phyloP scores from a whole-genome alignment of 2,888 invertebrate species.

The Parapristionchus giblindavisi region DNA sequence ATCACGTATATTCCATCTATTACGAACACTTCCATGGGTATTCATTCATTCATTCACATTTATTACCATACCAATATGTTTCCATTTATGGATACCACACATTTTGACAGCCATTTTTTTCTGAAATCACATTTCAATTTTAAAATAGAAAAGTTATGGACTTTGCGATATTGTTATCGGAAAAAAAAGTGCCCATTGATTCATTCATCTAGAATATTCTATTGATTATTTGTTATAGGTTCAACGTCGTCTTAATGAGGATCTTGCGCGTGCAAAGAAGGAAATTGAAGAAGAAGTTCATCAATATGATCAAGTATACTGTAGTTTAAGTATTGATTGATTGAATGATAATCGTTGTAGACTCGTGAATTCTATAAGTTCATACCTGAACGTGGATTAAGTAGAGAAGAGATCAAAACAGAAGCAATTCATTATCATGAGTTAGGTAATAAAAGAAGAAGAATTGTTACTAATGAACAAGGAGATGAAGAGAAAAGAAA shows the following conservation, averaged over 20 bases:
- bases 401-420: conserved; percentile 76
- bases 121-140: too few species aligned
- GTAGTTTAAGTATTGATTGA: not conserved
- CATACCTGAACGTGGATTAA: conserved; percentile 76
- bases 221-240: conserved; percentile 24
- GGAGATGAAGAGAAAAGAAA: not conserved
- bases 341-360: conserved; percentile 48
- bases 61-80: too few species aligned
- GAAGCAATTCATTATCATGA: conserved; percentile 74
- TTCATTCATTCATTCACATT: too few species aligned
- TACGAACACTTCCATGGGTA: conserved; percentile 33
- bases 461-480: not conserved
- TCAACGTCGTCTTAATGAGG: conserved; percentile 33
- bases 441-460: conserved; percentile 44
- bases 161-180: too few species aligned
- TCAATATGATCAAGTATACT: conserved; percentile 47
- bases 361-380: conserved; percentile 63
- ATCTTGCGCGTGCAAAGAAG: conserved; percentile 46
- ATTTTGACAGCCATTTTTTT: too few species aligned
- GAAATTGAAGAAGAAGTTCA: conserved; percentile 58
- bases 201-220: too few species aligned
- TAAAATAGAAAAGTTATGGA: too few species aligned
- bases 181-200: too few species aligned
- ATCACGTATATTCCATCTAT: conserved; percentile 13
- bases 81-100: too few species aligned